Base-by-base conservation (phyloP, 2,113 vertebrate genomes). In the Sciurus niger region DNA sequence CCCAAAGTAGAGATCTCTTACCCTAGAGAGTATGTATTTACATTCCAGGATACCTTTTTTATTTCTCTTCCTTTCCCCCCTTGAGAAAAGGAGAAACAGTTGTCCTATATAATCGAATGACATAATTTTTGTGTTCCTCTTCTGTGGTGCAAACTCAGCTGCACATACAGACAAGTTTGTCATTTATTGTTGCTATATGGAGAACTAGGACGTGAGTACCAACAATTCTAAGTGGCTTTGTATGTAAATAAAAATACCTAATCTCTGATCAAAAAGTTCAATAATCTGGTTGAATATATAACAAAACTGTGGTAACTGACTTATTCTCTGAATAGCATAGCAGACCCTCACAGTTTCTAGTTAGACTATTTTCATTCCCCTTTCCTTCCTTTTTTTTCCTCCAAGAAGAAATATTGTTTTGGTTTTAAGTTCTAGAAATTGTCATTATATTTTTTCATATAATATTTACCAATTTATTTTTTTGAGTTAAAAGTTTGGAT, bases 31-130 rank as follows among this genome's bases (percentile, higher is more conserved):
- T 40, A 72, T 43, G 18, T 72, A 11, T 93, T 80, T 65, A 85
- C 18, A 60, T 55, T 55, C 7, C 8, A 37, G 53, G 0, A 4
- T 34, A 37, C 30, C 3, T 37, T 6, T 40, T 4, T 4, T 28
- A 3, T 4, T 24, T 58, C 16, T 30, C 51, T 46, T 25, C 20
- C 6, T 55, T 34, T 37, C 6, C 16, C 32, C 0, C 9, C 2
- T 32, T 46, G 37, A 91, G 4, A 63, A 17, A 16, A 30, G 3
- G 53, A 24, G 18, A 11, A 1, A 24, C 9, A 65, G 40, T 4
- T 60, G 32, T 48, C 28, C n/a, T 67, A 5, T 17, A 8, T 40
- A 30, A 67, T 22, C 13, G 78, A 60, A 8, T 84, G 16, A 43
- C 30, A 72, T 51, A 63, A 70, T 70, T 60, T 76, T 74, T 16